Percentiles rank a stretch among this genome's conserved stretches.
Evolutionary conservation across 1,140 invertebrate genomes (phyloP).

Genomic region (Mya arenaria): DNA sequence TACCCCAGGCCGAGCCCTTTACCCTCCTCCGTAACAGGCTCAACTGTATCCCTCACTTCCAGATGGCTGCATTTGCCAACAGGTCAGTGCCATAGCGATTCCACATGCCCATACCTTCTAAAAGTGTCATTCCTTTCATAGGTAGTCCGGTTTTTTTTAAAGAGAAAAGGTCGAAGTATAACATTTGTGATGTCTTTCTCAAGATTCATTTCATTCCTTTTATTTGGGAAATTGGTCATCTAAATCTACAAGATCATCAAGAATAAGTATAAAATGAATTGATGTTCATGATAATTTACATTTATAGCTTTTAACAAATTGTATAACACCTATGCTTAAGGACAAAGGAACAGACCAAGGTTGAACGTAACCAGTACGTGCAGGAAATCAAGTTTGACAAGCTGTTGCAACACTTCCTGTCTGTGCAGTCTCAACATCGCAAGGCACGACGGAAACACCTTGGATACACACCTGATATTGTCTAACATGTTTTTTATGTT

Average conservation of each 20-base stretch:
- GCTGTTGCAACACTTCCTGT: conserved; percentile 36
- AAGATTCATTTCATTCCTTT: neutral
- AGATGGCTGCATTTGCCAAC: conserved; percentile 55
- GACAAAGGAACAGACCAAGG: neutral
- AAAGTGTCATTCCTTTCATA: too few species aligned
- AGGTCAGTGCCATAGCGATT: conserved; percentile 52
- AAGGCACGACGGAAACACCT: conserved; percentile 86
- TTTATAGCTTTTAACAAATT: conserved; percentile 4
- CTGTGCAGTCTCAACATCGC: conserved; percentile 70
- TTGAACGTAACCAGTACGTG: neutral
- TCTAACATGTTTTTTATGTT: too few species aligned
- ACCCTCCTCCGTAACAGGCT: conserved; percentile 92
- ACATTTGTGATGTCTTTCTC: neutral
- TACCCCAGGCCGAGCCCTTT: conserved; percentile 99
- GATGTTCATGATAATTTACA: neutral
- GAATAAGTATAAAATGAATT: neutral
- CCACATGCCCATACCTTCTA: too few species aligned
- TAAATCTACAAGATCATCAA: neutral
- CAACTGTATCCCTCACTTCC: conserved; percentile 89
- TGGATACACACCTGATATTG: too few species aligned
- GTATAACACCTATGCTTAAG: neutral
- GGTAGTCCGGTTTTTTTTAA: too few species aligned
- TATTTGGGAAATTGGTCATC: neutral
- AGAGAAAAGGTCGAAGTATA: too few species aligned
- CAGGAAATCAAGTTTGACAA: conserved; percentile 35